phyloP scores from a whole-genome alignment of 1,140 invertebrate genomes.

The Heterodera carotae region DNA sequence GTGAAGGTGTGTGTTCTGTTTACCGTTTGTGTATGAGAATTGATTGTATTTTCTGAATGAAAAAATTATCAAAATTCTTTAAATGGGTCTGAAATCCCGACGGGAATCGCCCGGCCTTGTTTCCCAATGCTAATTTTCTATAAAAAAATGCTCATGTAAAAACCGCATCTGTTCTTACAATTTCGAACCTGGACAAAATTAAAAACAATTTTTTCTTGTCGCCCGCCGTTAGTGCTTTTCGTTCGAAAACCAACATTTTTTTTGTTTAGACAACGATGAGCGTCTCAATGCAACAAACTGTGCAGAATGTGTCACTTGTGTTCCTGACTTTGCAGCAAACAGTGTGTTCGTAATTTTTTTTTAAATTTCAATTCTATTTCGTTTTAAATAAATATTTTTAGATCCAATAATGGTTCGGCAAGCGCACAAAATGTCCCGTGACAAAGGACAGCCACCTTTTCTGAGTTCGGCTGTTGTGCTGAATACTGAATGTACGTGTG shows the following conservation, averaged over 20 bases:
- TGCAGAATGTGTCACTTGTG: constrained; percentile 42
- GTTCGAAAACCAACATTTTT: too few relatives aligned
- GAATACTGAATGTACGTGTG: constrained; percentile 22
- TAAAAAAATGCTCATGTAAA: too few relatives aligned
- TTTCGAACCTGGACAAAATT: too few relatives aligned
- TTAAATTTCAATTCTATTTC: constrained; percentile 6
- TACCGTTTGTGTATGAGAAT: too few relatives aligned
- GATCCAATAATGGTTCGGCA: constrained; percentile 12
- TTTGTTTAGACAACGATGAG: constrained; percentile 35
- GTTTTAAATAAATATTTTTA: constrained; percentile 27
- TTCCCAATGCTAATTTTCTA: too few relatives aligned
- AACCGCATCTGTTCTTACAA: too few relatives aligned
- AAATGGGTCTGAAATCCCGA: too few relatives aligned
- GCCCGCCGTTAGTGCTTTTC: too few relatives aligned
- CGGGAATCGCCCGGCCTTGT: too few relatives aligned
- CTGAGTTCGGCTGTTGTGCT: constrained; percentile 18
- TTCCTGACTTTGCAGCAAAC: constrained; percentile 44
- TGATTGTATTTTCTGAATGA: background rate
- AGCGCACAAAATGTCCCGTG: constrained; percentile 22
- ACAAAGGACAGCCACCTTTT: constrained; percentile 14
- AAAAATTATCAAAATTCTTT: background rate
- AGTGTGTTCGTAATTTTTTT: constrained; percentile 35
- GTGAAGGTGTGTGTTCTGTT: too few relatives aligned
- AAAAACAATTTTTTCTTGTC: too few relatives aligned
- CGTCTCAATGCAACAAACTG: constrained; percentile 11